Conservation (phyloP, 2,797 vertebrate species). For the Enteromius viviparus region DNA sequence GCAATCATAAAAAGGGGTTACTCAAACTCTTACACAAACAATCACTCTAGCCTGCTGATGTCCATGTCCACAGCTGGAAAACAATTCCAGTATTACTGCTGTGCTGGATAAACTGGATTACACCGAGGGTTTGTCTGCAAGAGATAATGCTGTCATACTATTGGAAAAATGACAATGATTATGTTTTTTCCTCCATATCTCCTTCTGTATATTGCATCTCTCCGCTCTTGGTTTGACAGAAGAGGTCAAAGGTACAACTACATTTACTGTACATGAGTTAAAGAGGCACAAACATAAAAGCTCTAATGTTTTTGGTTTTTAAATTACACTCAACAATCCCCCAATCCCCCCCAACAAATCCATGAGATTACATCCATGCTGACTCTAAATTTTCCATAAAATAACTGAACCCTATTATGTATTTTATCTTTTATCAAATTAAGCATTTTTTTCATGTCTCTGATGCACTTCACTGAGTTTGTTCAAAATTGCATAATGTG, state of each 20-base stretch:
- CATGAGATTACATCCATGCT: not conserved
- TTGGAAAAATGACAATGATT: not conserved
- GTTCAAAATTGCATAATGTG: too few relatives aligned
- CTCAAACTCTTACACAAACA: conserved; percentile 40
- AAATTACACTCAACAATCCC: not conserved
- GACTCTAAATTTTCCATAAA: not conserved
- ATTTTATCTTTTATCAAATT: not conserved
- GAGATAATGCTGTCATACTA: conserved; percentile 1
- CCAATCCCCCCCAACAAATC: not conserved
- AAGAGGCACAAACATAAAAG: not conserved
- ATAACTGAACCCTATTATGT: not conserved
- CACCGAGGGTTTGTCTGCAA: not conserved
- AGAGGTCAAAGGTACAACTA: conserved; percentile 1
- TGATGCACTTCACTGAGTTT: too few relatives aligned
- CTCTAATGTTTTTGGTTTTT: not conserved
- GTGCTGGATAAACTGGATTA: conserved; percentile 35
- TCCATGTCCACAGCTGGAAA: conserved; percentile 26
- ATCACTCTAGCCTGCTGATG: conserved; percentile 38
- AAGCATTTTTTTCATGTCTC: too few relatives aligned
- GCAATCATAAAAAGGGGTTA: conserved; percentile 45
- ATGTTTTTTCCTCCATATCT: not conserved
- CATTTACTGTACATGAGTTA: not conserved
- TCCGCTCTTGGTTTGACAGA: not conserved
- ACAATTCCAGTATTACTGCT: conserved; percentile 29
- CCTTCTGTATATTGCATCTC: not conserved